These are phyloP conservation scores for Saturnia japonica DNA, from an alignment of 2,888 invertebrate species.

Conservation along the genomic window DNA sequence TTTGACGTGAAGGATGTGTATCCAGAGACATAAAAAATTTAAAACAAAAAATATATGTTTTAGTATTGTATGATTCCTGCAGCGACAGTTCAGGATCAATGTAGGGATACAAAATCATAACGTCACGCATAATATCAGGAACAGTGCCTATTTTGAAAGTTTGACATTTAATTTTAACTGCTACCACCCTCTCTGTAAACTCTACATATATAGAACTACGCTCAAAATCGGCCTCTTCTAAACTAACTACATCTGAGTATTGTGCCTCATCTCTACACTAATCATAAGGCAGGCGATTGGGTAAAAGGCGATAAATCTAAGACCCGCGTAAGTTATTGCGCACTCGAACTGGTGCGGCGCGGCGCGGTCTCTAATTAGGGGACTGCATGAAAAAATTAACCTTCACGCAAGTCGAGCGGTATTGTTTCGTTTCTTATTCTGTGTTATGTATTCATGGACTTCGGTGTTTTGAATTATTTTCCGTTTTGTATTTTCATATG, in stretches of 20 bases:
- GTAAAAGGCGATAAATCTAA: conserved; percentile 59
- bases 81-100: too few species aligned
- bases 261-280: conserved; percentile 37
- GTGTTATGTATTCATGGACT: not conserved
- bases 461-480: not conserved
- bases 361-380: conserved; percentile 40
- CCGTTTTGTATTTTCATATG: not conserved
- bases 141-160: too few species aligned
- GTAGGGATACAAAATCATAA: too few species aligned
- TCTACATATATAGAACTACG: too few species aligned
- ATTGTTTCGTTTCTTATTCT: conserved; percentile 27
- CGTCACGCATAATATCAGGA: too few species aligned
- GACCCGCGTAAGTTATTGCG: conserved; percentile 42
- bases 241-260: conserved; percentile 13
- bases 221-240: conserved; percentile 23
- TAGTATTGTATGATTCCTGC: too few species aligned
- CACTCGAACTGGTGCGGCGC: conserved; percentile 31
- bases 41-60: too few species aligned
- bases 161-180: too few species aligned
- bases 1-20: too few species aligned
- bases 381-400: conserved; percentile 40
- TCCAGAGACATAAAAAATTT: too few species aligned
- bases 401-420: conserved; percentile 24
- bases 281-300: conserved; percentile 58
- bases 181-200: too few species aligned